Evolutionary conservation across 1,140 invertebrate species (phyloP).

Genomic region (Solen grandis): DNA sequence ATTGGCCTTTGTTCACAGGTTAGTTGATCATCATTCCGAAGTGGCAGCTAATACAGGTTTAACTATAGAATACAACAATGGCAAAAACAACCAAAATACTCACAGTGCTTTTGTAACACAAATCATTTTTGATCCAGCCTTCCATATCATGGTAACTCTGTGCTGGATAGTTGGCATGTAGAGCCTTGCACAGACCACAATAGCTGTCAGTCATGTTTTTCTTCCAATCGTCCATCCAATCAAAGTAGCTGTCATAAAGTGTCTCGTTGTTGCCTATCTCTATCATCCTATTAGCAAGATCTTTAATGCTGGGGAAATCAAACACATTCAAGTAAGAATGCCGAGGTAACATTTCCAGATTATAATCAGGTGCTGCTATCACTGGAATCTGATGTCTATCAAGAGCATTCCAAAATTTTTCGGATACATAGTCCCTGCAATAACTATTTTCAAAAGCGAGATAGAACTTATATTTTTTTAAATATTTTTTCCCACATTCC

Average conservation of each 20-base stretch:
- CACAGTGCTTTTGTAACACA: conserved; percentile 49
- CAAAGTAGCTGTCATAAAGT: conserved; percentile 43
- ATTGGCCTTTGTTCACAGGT: too few relatives aligned
- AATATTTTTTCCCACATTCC: conserved; percentile 37
- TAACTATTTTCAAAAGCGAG: conserved; percentile 55
- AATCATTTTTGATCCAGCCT: conserved; percentile 47
- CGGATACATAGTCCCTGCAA: conserved; percentile 51
- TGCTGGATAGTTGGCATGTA: conserved; percentile 38
- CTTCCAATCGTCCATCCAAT: conserved; percentile 35
- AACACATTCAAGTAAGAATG: conserved; percentile 54
- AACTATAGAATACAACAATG: background rate
- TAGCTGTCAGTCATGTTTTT: background rate
- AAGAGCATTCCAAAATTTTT: conserved; percentile 47
- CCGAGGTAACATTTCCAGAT: conserved; percentile 20
- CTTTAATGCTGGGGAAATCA: conserved; percentile 51
- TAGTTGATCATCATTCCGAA: background rate
- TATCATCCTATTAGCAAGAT: conserved; percentile 31
- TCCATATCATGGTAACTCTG: conserved; percentile 43
- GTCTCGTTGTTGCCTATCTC: conserved; percentile 41
- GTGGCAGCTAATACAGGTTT: background rate
- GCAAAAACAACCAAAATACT: background rate
- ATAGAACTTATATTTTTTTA: conserved; percentile 49
- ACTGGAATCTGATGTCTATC: conserved; percentile 45
- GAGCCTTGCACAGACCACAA: conserved; percentile 34
- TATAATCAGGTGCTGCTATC: conserved; percentile 45